Evolutionary conservation across 2,113 vertebrate species (phyloP).

Genomic region (Propithecus coquereli): DNA sequence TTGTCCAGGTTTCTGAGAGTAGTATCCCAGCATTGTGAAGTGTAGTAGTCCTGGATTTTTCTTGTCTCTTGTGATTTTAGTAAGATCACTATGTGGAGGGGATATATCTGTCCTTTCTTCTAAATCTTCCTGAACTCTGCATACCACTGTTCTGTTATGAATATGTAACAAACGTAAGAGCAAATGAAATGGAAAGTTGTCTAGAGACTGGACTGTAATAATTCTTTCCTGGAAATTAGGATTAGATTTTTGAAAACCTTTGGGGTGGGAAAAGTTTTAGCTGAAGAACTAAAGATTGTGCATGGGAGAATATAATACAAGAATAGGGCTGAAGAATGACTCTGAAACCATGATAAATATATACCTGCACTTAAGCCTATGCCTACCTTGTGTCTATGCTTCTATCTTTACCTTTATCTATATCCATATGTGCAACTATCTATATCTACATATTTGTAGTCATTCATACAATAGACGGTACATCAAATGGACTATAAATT

Average conservation of each 20-base stretch:
- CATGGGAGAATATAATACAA: neutral
- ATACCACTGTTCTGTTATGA: slow-evolving; percentile 13
- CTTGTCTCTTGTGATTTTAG: neutral
- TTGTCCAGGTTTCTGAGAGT: neutral
- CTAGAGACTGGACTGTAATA: neutral
- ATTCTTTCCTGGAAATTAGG: neutral
- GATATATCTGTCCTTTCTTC: neutral
- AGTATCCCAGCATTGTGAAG: neutral
- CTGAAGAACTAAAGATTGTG: neutral
- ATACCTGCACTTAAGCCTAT: neutral
- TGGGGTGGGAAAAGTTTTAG: neutral
- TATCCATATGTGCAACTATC: neutral
- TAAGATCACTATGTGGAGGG: neutral
- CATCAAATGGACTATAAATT: neutral
- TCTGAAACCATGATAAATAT: neutral
- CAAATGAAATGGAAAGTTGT: neutral
- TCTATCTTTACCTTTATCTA: neutral
- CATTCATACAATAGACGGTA: neutral
- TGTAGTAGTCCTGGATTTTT: neutral
- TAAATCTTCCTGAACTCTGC: neutral
- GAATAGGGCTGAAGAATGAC: neutral
- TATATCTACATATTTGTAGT: neutral
- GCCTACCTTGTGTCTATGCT: neutral
- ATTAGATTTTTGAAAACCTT: neutral
- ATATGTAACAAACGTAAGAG: neutral